A percentile compares a stretch with the other conserved stretches of the same genome.
These are phyloP conservation scores for Drosophila helvetica DNA, from an alignment of 2,888 invertebrate genomes.

Conservation along the genomic window DNA sequence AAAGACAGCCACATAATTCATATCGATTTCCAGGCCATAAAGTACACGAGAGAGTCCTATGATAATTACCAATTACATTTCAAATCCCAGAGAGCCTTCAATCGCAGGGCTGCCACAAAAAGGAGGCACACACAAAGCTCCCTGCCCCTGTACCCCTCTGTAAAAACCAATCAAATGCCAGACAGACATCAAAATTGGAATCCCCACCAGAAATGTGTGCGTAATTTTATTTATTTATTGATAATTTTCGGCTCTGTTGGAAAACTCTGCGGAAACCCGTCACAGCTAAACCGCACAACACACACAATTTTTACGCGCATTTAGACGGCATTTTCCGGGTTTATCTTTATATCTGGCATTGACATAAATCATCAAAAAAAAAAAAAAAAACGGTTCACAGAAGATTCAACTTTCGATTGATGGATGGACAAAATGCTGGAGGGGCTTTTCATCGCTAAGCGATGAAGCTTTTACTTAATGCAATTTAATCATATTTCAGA, in stretches of 20 bases:
- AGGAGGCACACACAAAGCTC: neutral
- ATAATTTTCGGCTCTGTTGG: slow-evolving; percentile 75
- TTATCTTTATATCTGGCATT: slow-evolving; percentile 54
- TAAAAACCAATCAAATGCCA: slow-evolving; percentile 74
- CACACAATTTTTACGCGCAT: slow-evolving; percentile 73
- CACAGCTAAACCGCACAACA: slow-evolving; percentile 20
- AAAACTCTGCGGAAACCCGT: slow-evolving; percentile 31
- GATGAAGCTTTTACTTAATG: neutral
- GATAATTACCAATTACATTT: slow-evolving; percentile 44
- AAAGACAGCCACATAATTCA: neutral
- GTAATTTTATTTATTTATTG: slow-evolving; percentile 80
- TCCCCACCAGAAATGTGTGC: slow-evolving; percentile 63
- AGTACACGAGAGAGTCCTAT: neutral
- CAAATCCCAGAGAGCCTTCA: slow-evolving; percentile 35
- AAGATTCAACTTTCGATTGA: slow-evolving; percentile 83
- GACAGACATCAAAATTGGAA: slow-evolving; percentile 53
- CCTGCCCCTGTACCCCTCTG: neutral
- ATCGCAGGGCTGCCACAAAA: slow-evolving; percentile 22
- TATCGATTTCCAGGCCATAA: slow-evolving; percentile 46
- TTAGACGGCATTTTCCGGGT: slow-evolving; percentile 64
- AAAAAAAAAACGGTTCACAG: slow-evolving; percentile 65
- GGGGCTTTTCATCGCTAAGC: neutral
- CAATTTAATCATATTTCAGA: neutral
- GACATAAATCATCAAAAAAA: slow-evolving; percentile 68
- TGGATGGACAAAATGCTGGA: slow-evolving; percentile 76